Conservation (phyloP, 2,113 vertebrate genomes). For the Emydocephalus ijimae region DNA sequence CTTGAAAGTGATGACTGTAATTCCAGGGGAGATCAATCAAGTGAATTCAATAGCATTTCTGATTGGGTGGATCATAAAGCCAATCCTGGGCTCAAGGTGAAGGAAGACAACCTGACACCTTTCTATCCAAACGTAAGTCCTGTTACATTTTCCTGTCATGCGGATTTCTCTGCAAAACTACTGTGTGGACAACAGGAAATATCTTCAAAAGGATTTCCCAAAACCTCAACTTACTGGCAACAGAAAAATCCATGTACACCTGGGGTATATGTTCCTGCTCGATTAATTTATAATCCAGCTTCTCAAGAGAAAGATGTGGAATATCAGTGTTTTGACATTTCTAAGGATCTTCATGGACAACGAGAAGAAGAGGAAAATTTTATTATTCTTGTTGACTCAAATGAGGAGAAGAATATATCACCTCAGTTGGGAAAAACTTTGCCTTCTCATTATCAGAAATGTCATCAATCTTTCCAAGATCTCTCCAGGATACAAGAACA, state of each 20-base stretch:
- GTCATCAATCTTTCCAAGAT: constrained; percentile 9
- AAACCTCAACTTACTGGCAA: background rate
- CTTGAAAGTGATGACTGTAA: constrained; percentile 3
- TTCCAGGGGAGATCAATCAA: background rate
- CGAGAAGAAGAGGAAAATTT: background rate
- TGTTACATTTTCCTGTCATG: background rate
- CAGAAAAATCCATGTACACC: background rate
- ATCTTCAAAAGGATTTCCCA: background rate
- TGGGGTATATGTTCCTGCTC: constrained; percentile 14
- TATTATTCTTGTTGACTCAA: rapidly evolving
- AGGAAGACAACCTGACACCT: background rate
- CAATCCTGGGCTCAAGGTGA: background rate
- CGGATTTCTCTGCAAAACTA: constrained; percentile 19
- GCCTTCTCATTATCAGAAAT: background rate
- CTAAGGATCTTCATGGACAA: background rate
- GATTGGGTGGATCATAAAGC: background rate
- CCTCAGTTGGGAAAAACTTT: constrained; percentile 1
- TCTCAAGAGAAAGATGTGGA: constrained; percentile 16
- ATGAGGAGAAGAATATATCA: constrained; percentile 2
- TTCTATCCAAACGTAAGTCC: background rate
- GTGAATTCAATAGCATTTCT: constrained; percentile 2
- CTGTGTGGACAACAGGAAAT: constrained; percentile 23
- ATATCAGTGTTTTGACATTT: background rate
- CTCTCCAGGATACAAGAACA: constrained; percentile 21
- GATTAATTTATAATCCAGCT: background rate